Evolutionary conservation across 2,113 vertebrate genomes (phyloP).

Genomic region (Heliornis fulica): DNA sequence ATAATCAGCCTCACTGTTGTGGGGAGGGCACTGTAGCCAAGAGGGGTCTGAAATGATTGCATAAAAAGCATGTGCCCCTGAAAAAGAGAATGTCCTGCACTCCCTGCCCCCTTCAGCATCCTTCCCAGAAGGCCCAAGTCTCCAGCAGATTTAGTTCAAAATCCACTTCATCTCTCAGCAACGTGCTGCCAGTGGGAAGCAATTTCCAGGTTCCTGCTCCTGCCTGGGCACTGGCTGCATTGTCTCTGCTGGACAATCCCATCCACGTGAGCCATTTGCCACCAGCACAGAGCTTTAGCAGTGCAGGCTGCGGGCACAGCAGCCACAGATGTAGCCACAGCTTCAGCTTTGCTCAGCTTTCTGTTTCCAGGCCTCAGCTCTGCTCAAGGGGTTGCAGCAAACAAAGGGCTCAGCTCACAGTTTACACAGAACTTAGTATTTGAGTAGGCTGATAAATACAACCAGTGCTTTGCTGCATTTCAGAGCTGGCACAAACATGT

Average conservation of each 20-base stretch:
- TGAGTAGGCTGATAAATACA: accelerated
- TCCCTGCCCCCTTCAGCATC: not conserved
- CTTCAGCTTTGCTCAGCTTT: not conserved
- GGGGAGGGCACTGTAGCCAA: not conserved
- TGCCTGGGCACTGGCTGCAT: not conserved
- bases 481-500: not conserved
- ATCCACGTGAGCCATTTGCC: not conserved
- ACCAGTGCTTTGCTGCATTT: accelerated
- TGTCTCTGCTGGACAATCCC: accelerated
- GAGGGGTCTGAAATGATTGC: not conserved
- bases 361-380: not conserved
- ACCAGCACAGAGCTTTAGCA: not conserved
- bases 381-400: not conserved
- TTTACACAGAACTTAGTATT: not conserved
- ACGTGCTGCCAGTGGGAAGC: not conserved
- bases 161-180: not conserved
- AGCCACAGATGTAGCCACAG: not conserved
- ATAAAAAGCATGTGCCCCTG: not conserved
- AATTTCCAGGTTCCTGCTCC: not conserved
- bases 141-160: not conserved
- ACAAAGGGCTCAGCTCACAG: accelerated
- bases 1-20: not conserved
- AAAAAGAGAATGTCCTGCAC: not conserved
- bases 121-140: not conserved
- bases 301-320: not conserved